Evolutionary conservation across 2,113 vertebrate genomes (phyloP), one percentile per base, ranked within the genome.

Genomic region (Spea bombifrons): DNA sequence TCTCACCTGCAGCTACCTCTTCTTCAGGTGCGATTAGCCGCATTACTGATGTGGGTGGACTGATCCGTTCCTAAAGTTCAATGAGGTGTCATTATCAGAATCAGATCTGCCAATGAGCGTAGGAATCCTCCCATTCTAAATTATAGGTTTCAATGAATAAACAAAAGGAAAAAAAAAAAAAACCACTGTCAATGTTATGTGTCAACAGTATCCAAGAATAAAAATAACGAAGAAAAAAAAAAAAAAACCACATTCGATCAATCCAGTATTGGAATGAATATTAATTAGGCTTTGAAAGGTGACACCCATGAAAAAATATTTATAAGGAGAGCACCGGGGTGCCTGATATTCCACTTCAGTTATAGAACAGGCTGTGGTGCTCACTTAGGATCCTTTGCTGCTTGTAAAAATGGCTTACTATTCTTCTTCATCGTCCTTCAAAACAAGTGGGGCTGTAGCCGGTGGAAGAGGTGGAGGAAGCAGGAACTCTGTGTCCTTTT

Each of bases 81-180:
- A 2, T 65, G 50, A 55, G 59, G 45, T 73, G 49, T 71, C 49
- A 73, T 71, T 65, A 48, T 66, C 8, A 44, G 63, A 55, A 48
- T 55, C 8, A 46, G 30, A 66, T 2, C 10, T 55, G 50, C 50
- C 75, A 76, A 53, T 73, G 67, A 12, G n/a, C 47, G 50, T 7
- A 49, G 13, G 71, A 30, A 67, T 46, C 50, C 77, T 59, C 61
- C 70, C 77, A 59, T 16, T 30, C 71, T 80, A 73, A 80, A 73
- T 80, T 66, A 80, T 71, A 80, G 70, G 77, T 59, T 80, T 79
- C 59, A 16, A 71, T 64, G 68, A 5, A 77, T 70, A 77, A 76
- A 77, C 76, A 78, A 52, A 65, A 64, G 69, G 52, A 78, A 71
- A 53, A 66, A 48, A 64, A 66, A 71, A 71, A 66, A 53, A 13